Percentiles rank a stretch among this genome's conserved stretches.
These are phyloP conservation scores for Drosophila sproati DNA, from an alignment of 1,140 invertebrate genomes.

Conservation along the genomic window DNA sequence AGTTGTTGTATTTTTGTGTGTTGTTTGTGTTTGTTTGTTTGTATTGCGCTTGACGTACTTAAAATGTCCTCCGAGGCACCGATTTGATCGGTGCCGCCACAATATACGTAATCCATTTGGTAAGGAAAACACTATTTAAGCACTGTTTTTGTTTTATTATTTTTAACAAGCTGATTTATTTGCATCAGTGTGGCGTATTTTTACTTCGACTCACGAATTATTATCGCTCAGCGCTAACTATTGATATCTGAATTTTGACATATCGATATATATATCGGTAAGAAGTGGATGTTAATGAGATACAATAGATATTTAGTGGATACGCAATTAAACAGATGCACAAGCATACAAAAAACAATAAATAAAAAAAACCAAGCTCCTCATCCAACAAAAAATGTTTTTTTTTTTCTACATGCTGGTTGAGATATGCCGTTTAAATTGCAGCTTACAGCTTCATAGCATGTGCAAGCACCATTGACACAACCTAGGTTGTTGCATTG, in stretches of 20 bases:
- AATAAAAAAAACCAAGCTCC: no score
- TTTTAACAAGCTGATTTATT: conserved; percentile 33
- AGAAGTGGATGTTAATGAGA: no score
- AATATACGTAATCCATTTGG: conserved; percentile 82
- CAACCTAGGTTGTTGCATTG: no score
- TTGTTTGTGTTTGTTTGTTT: not conserved
- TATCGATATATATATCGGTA: no score
- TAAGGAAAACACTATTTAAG: conserved; percentile 22
- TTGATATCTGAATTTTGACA: not conserved
- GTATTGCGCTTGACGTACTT: conserved; percentile 58
- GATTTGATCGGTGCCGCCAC: conserved; percentile 69
- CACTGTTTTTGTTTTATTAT: conserved; percentile 35
- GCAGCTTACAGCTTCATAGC: no score
- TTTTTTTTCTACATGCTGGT: no score
- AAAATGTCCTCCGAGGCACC: conserved; percentile 72
- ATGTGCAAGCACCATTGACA: no score
- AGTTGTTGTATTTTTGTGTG: conserved; percentile 17
- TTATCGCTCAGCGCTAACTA: conserved; percentile 4
- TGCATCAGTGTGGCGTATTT: conserved; percentile 43
- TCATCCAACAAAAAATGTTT: no score
- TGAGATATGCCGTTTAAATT: no score
- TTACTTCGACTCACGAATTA: conserved; percentile 13
- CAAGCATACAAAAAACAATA: no score
- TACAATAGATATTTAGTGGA: no score
- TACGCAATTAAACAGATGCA: no score